These are phyloP conservation scores for Oscheius myriophilus DNA, from an alignment of 2,888 invertebrate species.

Conservation along the genomic window DNA sequence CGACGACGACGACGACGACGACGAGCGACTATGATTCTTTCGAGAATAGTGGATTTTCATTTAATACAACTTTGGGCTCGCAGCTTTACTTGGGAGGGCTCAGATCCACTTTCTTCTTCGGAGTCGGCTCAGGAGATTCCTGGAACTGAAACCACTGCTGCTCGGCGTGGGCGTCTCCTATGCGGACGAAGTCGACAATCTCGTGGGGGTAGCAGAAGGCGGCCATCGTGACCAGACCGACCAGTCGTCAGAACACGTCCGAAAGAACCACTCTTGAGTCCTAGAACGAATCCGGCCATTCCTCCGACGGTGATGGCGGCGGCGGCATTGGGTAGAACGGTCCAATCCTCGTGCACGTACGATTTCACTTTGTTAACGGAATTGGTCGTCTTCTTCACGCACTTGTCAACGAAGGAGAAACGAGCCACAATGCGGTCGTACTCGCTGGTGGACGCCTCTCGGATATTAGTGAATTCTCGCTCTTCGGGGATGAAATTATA, in stretches of 20 bases:
- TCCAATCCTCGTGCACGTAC: slow-evolving; percentile 82
- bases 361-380: slow-evolving; percentile 47
- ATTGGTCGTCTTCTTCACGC: slow-evolving; percentile 48
- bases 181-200: slow-evolving; percentile 61
- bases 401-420: slow-evolving; percentile 57
- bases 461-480: slow-evolving; percentile 59
- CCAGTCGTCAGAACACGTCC: slow-evolving; percentile 61
- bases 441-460: slow-evolving; percentile 46
- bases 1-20: too few relatives aligned
- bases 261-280: slow-evolving; percentile 74
- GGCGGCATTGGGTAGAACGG: slow-evolving; percentile 78
- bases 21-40: too few relatives aligned
- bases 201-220: slow-evolving; percentile 71
- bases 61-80: too few relatives aligned
- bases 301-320: slow-evolving; percentile 84
- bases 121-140: slow-evolving; percentile 38
- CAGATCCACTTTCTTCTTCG: slow-evolving; percentile 27
- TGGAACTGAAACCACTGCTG: slow-evolving; percentile 63
- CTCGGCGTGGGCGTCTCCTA: slow-evolving; percentile 60
- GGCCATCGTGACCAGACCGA: slow-evolving; percentile 65
- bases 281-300: slow-evolving; percentile 81
- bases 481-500: slow-evolving; percentile 62
- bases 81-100: slow-evolving; percentile 27
- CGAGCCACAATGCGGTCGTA: slow-evolving; percentile 47
- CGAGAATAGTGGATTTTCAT: too few relatives aligned